A percentile compares a stretch with the other conserved stretches of the same genome.
Evolutionary conservation across 1,140 invertebrate species (phyloP).

Genomic region (Eupeodes corollae): DNA sequence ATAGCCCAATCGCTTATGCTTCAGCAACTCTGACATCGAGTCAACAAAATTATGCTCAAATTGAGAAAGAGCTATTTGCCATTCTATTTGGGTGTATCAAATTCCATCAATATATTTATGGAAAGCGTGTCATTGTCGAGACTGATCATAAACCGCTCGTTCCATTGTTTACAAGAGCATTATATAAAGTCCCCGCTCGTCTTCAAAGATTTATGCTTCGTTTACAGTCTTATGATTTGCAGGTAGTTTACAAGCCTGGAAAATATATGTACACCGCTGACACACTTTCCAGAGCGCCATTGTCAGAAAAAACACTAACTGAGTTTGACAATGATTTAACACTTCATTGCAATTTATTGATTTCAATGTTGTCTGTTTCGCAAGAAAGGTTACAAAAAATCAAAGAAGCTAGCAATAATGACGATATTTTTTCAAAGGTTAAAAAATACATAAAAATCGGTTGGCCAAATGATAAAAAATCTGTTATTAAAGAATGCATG

Average conservation of each 20-base stretch:
- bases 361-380: constrained; percentile 9
- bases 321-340: constrained; percentile 13
- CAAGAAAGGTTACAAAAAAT: constrained; percentile 17
- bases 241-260: constrained; percentile 34
- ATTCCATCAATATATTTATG: constrained; percentile 34
- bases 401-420: constrained; percentile 17
- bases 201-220: constrained; percentile 30
- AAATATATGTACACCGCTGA: constrained; percentile 38
- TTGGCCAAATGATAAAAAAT: constrained; percentile 33
- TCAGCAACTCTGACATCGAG: constrained; percentile 21
- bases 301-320: constrained; percentile 8
- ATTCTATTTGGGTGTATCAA: constrained; percentile 29
- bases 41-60: too few species aligned
- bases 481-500: constrained; percentile 13
- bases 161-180: constrained; percentile 35
- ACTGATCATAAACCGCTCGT: constrained; percentile 41
- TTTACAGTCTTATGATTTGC: constrained; percentile 35
- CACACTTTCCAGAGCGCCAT: constrained; percentile 30
- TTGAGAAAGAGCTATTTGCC: constrained; percentile 38
- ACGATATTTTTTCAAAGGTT: constrained; percentile 17
- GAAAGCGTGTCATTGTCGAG: constrained; percentile 22
- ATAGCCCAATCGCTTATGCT: constrained; percentile 26
- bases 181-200: constrained; percentile 29
- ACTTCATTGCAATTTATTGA: constrained; percentile 14
- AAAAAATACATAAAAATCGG: constrained; percentile 20